These are phyloP conservation scores for Danionella cerebrum DNA, from an alignment of 2,113 vertebrate genomes.

Conservation along the genomic window DNA sequence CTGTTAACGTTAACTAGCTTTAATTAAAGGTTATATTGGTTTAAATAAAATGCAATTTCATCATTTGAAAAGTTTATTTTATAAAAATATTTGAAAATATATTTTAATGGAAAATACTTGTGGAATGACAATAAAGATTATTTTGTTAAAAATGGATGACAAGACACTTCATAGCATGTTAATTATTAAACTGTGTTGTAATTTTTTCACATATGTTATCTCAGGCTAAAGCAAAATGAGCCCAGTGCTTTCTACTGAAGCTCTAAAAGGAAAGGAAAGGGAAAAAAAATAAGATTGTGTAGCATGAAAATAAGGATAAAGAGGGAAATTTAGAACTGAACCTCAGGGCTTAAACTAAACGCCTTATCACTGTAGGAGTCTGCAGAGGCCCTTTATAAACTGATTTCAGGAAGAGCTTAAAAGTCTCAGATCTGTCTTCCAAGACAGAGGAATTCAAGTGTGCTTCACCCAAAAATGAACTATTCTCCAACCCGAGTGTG, in stretches of 20 bases:
- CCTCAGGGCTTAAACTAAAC: slow-evolving; percentile 24
- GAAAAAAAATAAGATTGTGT: background rate
- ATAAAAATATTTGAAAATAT: too few species aligned
- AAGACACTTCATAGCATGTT: background rate
- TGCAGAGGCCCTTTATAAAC: background rate
- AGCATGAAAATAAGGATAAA: background rate
- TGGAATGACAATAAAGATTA: too few species aligned
- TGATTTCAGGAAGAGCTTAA: background rate
- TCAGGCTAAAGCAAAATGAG: background rate
- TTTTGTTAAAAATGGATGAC: background rate
- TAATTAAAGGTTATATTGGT: too few species aligned
- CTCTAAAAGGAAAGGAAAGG: background rate
- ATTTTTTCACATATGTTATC: slow-evolving; percentile 5
- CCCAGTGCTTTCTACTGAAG: background rate
- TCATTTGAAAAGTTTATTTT: too few species aligned
- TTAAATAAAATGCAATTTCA: too few species aligned
- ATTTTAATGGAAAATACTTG: too few species aligned
- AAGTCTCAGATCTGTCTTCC: background rate
- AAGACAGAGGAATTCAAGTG: background rate
- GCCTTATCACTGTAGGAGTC: slow-evolving; percentile 20
- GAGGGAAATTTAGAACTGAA: slow-evolving; percentile 23
- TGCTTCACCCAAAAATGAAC: background rate
- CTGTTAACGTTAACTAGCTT: too few species aligned
- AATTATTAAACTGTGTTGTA: background rate
- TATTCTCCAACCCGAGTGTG: background rate